Base-by-base conservation (phyloP, 2,113 vertebrate genomes). In the Nibea albiflora region DNA sequence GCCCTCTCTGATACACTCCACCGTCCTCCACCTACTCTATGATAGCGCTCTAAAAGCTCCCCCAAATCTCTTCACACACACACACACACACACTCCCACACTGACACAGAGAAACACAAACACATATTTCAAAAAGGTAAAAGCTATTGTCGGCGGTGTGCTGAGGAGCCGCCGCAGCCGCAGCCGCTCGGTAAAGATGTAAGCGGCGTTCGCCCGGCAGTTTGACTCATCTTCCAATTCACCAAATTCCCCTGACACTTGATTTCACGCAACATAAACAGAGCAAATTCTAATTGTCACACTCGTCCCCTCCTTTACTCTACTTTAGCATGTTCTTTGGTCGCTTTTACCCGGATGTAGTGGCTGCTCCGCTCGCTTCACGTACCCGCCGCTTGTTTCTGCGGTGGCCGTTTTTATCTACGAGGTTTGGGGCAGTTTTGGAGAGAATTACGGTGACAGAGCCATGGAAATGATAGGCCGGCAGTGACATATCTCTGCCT, bases 381-480 rank as follows among this genome's bases (percentile, higher is more conserved):
- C 83, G 56, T 39, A 28, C 46, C 39, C 1, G 73, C 61, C 53
- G 60, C 57, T 62, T 78, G 10, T 86, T 73, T 73, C 88, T 77
- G 86, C 75, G 73, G 84, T 84, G 91, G 85, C 84, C 81, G 57
- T 70, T 84, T 93, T 91, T 92, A 88, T 93, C 87, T 89, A 71
- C 86, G 88, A 90, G 91, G 35, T 39, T 88, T 89, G 67, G 88
- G 92, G 88, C 91, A 92, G 87, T 93, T 94, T 86, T 83, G 85
- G 85, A 84, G 90, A 94, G 95, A 95, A 91, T 95, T 94, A 94
- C 89, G 72, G 89, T 85, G 95, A 95, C 95, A 93, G 90, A 87
- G 88, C 84, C 87, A 66, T 90, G 92, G 86, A 91, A 93, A 94
- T 94, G 94, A 95, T 94, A 88, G 94, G 93, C 93, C 89, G 80